Conservation (phyloP, 1,140 invertebrate genomes). For the Tetramorium alpestre region DNA sequence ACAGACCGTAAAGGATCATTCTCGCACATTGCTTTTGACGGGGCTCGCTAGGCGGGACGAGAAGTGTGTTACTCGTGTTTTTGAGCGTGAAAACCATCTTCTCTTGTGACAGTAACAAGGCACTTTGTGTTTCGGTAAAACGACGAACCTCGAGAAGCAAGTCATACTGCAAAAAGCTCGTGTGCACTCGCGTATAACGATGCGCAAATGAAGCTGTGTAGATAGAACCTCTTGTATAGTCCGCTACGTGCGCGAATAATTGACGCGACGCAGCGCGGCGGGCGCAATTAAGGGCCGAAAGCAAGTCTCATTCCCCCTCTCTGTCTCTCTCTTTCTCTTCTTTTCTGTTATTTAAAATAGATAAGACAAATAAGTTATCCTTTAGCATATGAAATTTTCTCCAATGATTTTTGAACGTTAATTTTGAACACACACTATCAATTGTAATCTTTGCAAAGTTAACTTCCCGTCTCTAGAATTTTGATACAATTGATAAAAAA, state of each 20-base stretch:
- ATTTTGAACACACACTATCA: neutral
- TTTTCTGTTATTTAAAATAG: neutral
- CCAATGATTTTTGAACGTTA: neutral
- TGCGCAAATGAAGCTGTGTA: neutral
- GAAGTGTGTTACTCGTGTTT: neutral
- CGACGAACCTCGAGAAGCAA: neutral
- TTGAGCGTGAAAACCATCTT: constrained; percentile 4
- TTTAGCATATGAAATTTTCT: neutral
- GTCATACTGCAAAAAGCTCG: neutral
- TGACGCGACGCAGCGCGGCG: too few species aligned
- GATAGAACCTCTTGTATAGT: neutral
- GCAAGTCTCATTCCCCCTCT: neutral
- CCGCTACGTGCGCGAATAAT: neutral
- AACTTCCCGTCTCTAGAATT: neutral
- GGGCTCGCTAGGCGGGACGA: neutral
- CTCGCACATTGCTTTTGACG: neutral
- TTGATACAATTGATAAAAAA: neutral
- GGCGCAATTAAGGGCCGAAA: neutral
- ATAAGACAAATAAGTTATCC: neutral
- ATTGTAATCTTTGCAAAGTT: neutral
- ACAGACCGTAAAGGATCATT: neutral
- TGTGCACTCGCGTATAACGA: neutral
- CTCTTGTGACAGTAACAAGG: neutral
- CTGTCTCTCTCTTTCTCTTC: too few species aligned
- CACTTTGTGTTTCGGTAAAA: constrained; percentile 13